These are phyloP conservation scores for Macrotis lagotis DNA, from an alignment of 2,113 vertebrate species.

Conservation along the genomic window DNA sequence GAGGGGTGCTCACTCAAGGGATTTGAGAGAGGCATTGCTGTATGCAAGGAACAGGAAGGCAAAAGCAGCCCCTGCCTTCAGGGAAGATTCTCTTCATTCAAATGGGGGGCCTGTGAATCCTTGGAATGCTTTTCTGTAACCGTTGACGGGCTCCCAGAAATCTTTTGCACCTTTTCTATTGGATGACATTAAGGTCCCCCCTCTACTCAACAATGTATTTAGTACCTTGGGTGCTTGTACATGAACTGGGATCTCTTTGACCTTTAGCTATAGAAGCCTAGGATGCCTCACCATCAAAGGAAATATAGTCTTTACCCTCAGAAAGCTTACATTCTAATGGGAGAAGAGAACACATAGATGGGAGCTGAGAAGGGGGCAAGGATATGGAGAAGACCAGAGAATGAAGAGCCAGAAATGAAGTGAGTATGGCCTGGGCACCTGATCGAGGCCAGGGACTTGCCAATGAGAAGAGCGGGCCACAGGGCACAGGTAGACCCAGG, in stretches of 20 bases:
- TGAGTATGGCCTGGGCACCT: neutral
- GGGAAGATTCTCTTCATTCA: neutral
- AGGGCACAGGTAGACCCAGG: neutral
- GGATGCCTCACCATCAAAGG: no score
- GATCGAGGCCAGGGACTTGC: neutral
- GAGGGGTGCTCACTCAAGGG: no score
- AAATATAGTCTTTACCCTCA: neutral
- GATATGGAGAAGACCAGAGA: neutral
- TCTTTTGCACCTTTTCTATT: no score
- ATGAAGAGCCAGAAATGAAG: neutral
- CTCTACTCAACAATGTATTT: no score
- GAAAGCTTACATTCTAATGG: neutral
- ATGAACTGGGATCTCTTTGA: no score
- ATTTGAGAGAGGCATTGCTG: no score
- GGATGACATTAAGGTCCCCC: no score
- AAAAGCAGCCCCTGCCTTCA: neutral
- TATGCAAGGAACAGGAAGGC: neutral
- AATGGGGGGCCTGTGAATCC: neutral
- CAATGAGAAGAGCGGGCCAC: neutral
- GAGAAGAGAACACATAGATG: neutral
- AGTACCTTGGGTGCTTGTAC: no score
- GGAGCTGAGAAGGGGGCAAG: neutral
- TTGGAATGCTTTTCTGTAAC: no score
- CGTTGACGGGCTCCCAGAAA: no score
- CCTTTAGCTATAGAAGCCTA: no score